Conservation (phyloP, 2,797 vertebrate genomes). For the Peromyscus eremicus region DNA sequence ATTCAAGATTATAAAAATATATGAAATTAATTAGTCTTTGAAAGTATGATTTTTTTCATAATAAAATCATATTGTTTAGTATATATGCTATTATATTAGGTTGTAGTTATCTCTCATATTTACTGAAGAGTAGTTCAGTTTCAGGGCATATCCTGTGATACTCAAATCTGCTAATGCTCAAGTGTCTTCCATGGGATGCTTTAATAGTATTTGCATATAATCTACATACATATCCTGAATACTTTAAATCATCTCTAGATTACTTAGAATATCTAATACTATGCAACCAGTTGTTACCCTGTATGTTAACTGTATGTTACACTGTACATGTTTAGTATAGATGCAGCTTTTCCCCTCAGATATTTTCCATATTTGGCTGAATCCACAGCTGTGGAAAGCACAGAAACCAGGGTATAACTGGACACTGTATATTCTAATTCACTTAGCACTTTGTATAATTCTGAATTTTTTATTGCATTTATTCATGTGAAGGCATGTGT, state of each 20-base stretch:
- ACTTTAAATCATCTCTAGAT: neutral
- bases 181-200: neutral
- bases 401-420: neutral
- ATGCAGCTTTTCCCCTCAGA: neutral
- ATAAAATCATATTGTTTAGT: neutral
- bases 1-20: neutral
- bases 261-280: neutral
- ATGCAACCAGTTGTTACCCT: neutral
- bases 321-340: neutral
- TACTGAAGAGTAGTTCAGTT: neutral
- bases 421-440: neutral
- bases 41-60: neutral
- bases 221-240: neutral
- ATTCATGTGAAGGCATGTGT: neutral
- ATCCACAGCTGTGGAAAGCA: neutral
- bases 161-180: neutral
- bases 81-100: neutral
- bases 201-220: neutral
- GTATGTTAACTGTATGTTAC: neutral
- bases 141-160: neutral
- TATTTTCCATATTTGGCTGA: neutral
- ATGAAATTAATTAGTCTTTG: neutral
- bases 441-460: neutral
- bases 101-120: too few relatives aligned
- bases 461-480: neutral